phyloP scores from a whole-genome alignment of 2,113 vertebrate species.

The Pimephales promelas region DNA sequence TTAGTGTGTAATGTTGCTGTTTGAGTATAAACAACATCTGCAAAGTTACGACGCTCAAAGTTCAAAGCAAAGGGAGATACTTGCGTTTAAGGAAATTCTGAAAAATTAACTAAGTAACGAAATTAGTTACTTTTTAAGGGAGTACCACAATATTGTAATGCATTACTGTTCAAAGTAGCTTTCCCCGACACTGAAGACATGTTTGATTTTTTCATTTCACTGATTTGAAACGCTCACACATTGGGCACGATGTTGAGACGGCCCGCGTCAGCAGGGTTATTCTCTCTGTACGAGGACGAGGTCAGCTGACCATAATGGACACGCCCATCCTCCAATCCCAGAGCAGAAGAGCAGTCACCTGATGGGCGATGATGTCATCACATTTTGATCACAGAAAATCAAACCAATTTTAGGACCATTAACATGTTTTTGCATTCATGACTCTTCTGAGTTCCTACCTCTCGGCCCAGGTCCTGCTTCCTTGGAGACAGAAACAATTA shows the following conservation, averaged over 20 bases:
- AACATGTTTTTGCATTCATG: background rate
- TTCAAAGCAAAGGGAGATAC: no score
- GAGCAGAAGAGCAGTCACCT: constrained; percentile 76
- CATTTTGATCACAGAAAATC: no score
- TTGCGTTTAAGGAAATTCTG: no score
- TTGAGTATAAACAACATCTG: no score
- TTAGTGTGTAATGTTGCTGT: no score
- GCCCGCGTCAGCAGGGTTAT: constrained; percentile 81
- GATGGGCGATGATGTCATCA: background rate
- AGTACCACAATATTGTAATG: no score
- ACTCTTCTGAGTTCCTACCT: constrained; percentile 34
- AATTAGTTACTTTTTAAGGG: background rate
- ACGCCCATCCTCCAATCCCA: constrained; percentile 81
- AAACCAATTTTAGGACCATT: background rate
- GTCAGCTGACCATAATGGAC: constrained; percentile 79
- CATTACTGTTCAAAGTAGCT: no score
- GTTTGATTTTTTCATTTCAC: no score
- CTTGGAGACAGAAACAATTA: constrained; percentile 18
- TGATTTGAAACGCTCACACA: constrained; percentile 68
- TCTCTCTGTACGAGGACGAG: constrained; percentile 76
- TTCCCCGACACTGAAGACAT: no score
- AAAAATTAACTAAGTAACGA: background rate
- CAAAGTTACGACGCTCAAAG: no score
- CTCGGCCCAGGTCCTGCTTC: constrained; percentile 11
- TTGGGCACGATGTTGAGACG: constrained; percentile 80